Conservation (phyloP, 2,797 vertebrate genomes). For the Pterois miles region DNA sequence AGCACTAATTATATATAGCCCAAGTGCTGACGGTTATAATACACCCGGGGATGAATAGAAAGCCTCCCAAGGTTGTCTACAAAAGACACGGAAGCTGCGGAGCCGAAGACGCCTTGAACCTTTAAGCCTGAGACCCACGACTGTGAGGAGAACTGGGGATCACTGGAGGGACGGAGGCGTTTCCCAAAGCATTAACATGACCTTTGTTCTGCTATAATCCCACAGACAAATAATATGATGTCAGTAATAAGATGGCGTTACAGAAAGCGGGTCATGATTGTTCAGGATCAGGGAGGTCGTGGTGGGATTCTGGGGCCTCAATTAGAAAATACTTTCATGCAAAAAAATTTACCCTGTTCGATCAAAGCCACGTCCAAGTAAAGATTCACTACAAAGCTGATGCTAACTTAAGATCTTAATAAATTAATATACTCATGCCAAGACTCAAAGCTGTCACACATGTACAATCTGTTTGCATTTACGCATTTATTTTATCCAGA, state of each 20-base stretch:
- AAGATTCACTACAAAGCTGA: not conserved
- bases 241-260: slow-evolving; percentile 23
- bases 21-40: slow-evolving; percentile 68
- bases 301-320: not conserved
- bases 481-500: not conserved
- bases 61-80: slow-evolving; percentile 53
- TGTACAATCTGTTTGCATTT: not conserved
- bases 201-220: slow-evolving; percentile 68
- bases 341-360: not conserved
- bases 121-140: slow-evolving; percentile 37
- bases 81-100: slow-evolving; percentile 61
- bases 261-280: slow-evolving; percentile 22
- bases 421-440: not conserved
- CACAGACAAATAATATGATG: slow-evolving; percentile 39
- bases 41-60: slow-evolving; percentile 40
- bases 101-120: slow-evolving; percentile 58
- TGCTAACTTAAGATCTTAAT: not conserved
- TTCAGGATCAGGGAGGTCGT: not conserved
- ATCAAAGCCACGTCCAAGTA: not conserved
- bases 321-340: not conserved
- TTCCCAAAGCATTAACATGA: slow-evolving; percentile 32
- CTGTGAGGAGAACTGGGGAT: slow-evolving; percentile 36
- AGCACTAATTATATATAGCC: slow-evolving; percentile 75
- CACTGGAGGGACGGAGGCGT: slow-evolving; percentile 17
- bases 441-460: not conserved